Evolutionary conservation across 2,113 vertebrate genomes (phyloP).

Genomic region (Lutjanus erythropterus): DNA sequence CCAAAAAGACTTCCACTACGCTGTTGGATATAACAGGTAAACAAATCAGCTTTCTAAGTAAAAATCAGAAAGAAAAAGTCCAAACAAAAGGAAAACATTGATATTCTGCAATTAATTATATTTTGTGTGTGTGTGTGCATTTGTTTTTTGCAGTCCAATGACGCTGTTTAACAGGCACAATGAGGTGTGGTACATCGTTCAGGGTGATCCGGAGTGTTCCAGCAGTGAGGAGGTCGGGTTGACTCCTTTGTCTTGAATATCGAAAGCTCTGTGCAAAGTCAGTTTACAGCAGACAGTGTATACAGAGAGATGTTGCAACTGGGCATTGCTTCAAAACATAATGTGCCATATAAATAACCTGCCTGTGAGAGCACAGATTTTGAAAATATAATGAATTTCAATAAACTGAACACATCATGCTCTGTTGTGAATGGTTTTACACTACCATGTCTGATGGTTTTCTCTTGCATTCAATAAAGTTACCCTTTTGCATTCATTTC

Average conservation of each 20-base stretch:
- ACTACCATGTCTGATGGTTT: background rate
- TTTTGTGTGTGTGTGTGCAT: slow-evolving; percentile 45
- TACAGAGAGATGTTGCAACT: background rate
- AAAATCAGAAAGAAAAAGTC: background rate
- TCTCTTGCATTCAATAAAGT: slow-evolving; percentile 58
- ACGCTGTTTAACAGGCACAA: slow-evolving; percentile 76
- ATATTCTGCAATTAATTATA: no score
- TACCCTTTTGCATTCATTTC: slow-evolving; percentile 1
- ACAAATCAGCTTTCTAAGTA: background rate
- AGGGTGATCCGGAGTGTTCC: slow-evolving; percentile 42
- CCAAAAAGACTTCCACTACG: slow-evolving; percentile 52
- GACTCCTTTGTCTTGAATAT: background rate
- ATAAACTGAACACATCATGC: background rate
- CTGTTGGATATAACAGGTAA: slow-evolving; percentile 83
- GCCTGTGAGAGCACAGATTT: background rate
- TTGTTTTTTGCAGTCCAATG: slow-evolving; percentile 78
- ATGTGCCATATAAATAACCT: background rate
- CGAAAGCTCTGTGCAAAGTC: background rate
- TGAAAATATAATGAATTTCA: background rate
- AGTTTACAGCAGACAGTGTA: background rate
- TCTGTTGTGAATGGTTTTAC: background rate
- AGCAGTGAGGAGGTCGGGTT: slow-evolving; percentile 25
- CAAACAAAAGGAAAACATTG: background rate
- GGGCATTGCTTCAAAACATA: background rate
- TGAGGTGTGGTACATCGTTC: slow-evolving; percentile 80